Conservation (phyloP, 2,113 vertebrate genomes). For the Ailurus styani region DNA sequence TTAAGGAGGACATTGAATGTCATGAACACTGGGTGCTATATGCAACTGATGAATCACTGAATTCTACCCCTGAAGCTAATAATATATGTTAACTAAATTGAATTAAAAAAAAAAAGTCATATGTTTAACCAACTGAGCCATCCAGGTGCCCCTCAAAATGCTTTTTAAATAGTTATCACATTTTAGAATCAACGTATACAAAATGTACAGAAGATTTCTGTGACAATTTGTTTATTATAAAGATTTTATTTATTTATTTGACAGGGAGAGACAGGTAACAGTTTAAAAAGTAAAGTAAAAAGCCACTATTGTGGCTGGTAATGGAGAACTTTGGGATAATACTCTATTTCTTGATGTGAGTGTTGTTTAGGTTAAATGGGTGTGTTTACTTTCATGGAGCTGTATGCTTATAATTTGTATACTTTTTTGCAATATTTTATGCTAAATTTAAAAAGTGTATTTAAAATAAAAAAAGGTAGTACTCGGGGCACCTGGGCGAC, state of each 20-base stretch:
- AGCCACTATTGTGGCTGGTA: neutral
- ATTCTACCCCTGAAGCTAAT: neutral
- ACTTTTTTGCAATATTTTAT: neutral
- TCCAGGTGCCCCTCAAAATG: neutral
- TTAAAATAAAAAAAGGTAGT: neutral
- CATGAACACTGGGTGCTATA: neutral
- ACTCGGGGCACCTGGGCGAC: neutral
- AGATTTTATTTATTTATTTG: too few species aligned
- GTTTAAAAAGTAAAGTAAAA: neutral
- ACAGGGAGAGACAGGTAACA: neutral
- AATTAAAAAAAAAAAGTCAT: neutral
- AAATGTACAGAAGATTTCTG: neutral
- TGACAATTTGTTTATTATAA: neutral
- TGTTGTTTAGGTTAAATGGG: neutral
- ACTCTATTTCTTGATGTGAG: neutral
- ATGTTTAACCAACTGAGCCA: neutral
- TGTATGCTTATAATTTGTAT: neutral
- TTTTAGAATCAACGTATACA: neutral
- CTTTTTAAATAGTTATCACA: neutral
- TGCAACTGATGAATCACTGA: neutral
- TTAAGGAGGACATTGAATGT: neutral
- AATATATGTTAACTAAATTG: neutral
- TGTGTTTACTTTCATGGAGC: neutral
- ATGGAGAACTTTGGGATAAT: neutral
- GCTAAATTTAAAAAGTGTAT: neutral